Percentiles rank a stretch among this genome's conserved stretches.
Evolutionary conservation across 2,797 vertebrate genomes (phyloP).

Genomic region (Salmo trutta): DNA sequence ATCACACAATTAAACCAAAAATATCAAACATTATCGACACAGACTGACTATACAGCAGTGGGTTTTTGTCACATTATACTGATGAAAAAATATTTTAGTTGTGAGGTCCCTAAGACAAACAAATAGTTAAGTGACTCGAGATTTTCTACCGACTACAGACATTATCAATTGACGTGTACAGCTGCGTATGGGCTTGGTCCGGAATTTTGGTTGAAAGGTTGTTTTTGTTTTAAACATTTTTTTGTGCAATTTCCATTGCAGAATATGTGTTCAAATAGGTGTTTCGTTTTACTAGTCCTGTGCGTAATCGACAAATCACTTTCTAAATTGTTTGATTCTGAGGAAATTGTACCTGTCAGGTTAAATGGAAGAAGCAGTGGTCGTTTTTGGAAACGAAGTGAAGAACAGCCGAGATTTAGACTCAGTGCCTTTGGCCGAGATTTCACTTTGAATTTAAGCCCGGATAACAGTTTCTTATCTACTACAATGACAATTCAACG

Average conservation of each 20-base stretch:
- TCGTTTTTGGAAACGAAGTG: constrained; percentile 72
- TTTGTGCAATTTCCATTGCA: constrained; percentile 19
- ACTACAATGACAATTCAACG: constrained; percentile 81
- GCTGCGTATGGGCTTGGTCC: constrained; percentile 11
- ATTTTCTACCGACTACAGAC: not conserved
- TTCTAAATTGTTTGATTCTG: constrained; percentile 61
- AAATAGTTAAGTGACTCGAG: not conserved
- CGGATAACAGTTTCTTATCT: constrained; percentile 84
- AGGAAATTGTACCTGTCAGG: constrained; percentile 74
- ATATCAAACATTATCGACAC: constrained; percentile 36
- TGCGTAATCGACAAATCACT: constrained; percentile 55
- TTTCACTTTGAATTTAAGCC: constrained; percentile 79
- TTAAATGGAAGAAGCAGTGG: constrained; percentile 55
- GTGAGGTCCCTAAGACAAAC: constrained; percentile 7
- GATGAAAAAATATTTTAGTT: constrained; percentile 45
- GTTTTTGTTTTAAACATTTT: constrained; percentile 6
- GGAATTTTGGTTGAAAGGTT: constrained; percentile 8
- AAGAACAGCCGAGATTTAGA: constrained; percentile 71
- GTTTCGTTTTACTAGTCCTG: constrained; percentile 51
- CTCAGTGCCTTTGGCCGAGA: constrained; percentile 80
- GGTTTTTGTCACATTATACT: constrained; percentile 29
- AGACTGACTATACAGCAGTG: constrained; percentile 45
- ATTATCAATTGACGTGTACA: not conserved
- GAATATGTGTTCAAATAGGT: constrained; percentile 55
- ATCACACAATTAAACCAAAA: constrained; percentile 31